Base-by-base conservation (phyloP, 2,888 invertebrate genomes). In the Pinctada fucata region DNA sequence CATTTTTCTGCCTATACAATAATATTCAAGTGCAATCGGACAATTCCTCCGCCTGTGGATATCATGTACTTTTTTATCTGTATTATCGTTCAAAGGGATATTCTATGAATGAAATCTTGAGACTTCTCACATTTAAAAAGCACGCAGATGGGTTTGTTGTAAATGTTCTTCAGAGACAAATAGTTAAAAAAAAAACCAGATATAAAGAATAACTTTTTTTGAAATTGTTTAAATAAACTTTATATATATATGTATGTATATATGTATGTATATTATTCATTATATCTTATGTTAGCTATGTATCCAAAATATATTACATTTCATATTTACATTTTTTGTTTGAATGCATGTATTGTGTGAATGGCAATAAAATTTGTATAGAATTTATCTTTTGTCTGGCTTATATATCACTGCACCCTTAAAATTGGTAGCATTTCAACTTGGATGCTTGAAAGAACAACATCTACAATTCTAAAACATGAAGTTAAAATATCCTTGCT, bases 41-140 rank as follows among this genome's bases (percentile, higher is more conserved):
- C 6, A 10, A 49, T 16, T 13, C 70, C 3, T 6, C 2, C 2
- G 45, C 64, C 45, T 76, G 65, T 71, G 31, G 31, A 31, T 31
- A 31, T 31, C 31, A 31, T 31, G 31, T 31, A 31, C 31, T 31
- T 31, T 31, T 63, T 49, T 76, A 76, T 52, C 48, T 76, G 3
- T 76, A 6, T 45, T 70, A 71, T 31, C 67, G 68, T 63, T 64
- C 63, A 8, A 10, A 75, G 50, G 65, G 68, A 31, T 45, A 49
- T 47, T 65, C 48, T 13, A 73, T 73, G 73, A n/a, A 48, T 3
- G 31, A 64, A 16, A 65, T 73, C 48, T 50, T 73, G 48, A 16
- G 45, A n/a, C 31, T 31, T 31, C 31, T 31, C 31, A 31, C 31
- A 31, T 31, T 31, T 31, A 31, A 31, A 31, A 31, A 31, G 31